Conservation (phyloP, 2,888 invertebrate genomes). For the Chironomus riparius region DNA sequence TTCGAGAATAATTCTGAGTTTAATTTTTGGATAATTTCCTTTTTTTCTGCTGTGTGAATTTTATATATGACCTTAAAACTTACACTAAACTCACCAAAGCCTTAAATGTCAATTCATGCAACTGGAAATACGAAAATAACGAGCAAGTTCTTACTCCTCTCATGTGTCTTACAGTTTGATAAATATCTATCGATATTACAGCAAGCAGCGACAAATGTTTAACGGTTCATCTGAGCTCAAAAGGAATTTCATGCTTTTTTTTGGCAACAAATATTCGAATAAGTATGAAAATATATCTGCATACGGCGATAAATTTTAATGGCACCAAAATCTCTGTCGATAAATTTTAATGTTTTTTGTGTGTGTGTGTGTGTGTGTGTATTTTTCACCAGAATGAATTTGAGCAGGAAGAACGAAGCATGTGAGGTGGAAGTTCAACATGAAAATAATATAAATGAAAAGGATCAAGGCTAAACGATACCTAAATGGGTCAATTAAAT, state of each 20-base stretch:
- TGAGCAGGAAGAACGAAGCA: no score
- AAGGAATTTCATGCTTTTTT: neutral
- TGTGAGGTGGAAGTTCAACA: neutral
- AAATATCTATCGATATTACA: neutral
- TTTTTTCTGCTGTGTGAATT: no score
- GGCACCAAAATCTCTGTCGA: slow-evolving; percentile 3
- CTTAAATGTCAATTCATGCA: no score
- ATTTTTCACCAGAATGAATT: no score
- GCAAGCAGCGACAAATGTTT: neutral
- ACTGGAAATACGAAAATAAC: no score
- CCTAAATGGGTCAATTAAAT: no score
- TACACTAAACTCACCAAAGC: no score
- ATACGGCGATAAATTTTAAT: neutral
- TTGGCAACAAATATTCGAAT: neutral
- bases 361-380: no score
- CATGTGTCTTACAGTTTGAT: neutral
- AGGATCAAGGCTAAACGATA: no score
- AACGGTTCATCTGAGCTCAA: neutral
- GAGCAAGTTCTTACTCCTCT: neutral
- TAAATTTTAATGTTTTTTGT: slow-evolving; percentile 5
- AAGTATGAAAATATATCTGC: neutral
- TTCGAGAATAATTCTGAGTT: no score
- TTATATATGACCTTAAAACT: no score
- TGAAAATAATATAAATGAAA: neutral
- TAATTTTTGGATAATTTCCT: no score